Conservation (phyloP, 1,140 invertebrate species). For the Solen grandis region DNA sequence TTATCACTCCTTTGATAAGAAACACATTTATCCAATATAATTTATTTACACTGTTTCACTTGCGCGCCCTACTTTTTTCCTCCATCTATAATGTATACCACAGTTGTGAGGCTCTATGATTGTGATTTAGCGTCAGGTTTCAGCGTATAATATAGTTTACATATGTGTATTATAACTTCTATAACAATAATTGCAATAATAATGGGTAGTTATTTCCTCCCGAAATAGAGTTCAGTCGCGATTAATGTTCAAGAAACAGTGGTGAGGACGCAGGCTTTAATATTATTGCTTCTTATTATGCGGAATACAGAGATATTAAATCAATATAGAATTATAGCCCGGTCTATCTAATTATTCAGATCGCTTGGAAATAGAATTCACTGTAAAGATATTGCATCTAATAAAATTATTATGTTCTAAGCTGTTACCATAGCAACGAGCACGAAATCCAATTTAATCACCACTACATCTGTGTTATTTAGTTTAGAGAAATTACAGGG, state of each 20-base stretch:
- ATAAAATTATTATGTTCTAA: slow-evolving; percentile 61
- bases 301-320: slow-evolving; percentile 28
- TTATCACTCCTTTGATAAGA: slow-evolving; percentile 47
- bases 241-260: slow-evolving; percentile 3
- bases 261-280: slow-evolving; percentile 36
- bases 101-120: slow-evolving; percentile 30
- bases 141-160: slow-evolving; percentile 50
- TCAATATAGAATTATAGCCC: slow-evolving; percentile 58
- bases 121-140: slow-evolving; percentile 42
- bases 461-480: slow-evolving; percentile 58
- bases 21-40: slow-evolving; percentile 44
- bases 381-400: slow-evolving; percentile 57
- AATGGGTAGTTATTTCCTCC: slow-evolving; percentile 50
- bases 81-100: background rate
- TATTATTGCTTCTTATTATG: slow-evolving; percentile 44
- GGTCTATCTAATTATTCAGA: slow-evolving; percentile 57
- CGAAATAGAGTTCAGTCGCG: background rate
- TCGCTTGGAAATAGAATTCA: slow-evolving; percentile 55
- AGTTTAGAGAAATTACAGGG: slow-evolving; percentile 49
- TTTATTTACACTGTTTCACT: slow-evolving; percentile 41
- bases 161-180: slow-evolving; percentile 38
- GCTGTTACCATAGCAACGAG: slow-evolving; percentile 53
- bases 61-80: background rate
- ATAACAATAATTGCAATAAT: slow-evolving; percentile 54
- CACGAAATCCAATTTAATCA: slow-evolving; percentile 59